A percentile compares a stretch with the other conserved stretches of the same genome.
These are phyloP conservation scores for Solenopsis invicta DNA, from an alignment of 1,140 invertebrate species.

Conservation along the genomic window DNA sequence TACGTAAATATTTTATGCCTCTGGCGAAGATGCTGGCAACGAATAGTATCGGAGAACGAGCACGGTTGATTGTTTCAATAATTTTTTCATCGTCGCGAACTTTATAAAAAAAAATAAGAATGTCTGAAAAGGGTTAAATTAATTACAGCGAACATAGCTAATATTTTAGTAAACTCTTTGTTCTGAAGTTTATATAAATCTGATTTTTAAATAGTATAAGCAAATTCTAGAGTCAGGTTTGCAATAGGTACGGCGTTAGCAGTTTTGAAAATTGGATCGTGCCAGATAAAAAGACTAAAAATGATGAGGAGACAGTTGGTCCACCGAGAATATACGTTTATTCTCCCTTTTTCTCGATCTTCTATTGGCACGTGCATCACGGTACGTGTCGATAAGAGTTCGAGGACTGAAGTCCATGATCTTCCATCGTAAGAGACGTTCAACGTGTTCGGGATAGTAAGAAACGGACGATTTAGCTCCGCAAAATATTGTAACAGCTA, in stretches of 20 bases:
- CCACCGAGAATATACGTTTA: constrained; percentile 71
- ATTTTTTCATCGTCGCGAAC: background rate
- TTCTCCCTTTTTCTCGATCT: constrained; percentile 55
- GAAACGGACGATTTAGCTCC: constrained; percentile 28
- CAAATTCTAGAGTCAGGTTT: background rate
- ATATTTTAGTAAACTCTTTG: background rate
- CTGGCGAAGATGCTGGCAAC: constrained; percentile 30
- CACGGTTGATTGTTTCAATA: constrained; percentile 2
- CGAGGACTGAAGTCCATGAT: constrained; percentile 28
- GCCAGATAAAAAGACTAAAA: constrained; percentile 63
- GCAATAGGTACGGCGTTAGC: background rate
- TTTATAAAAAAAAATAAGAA: background rate
- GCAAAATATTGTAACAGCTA: constrained; percentile 53
- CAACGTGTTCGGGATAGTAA: constrained; percentile 33
- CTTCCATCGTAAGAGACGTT: constrained; percentile 32
- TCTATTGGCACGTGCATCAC: constrained; percentile 39
- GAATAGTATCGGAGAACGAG: background rate
- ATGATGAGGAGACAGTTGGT: constrained; percentile 65
- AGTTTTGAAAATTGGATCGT: constrained; percentile 73
- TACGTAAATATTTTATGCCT: constrained; percentile 75
- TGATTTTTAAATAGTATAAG: constrained; percentile 9
- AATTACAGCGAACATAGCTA: background rate
- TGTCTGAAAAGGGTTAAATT: background rate
- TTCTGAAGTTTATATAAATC: background rate
- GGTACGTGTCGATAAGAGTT: constrained; percentile 55